phyloP scores from a whole-genome alignment of 2,888 invertebrate genomes.

The Eupithecia insigniata region DNA sequence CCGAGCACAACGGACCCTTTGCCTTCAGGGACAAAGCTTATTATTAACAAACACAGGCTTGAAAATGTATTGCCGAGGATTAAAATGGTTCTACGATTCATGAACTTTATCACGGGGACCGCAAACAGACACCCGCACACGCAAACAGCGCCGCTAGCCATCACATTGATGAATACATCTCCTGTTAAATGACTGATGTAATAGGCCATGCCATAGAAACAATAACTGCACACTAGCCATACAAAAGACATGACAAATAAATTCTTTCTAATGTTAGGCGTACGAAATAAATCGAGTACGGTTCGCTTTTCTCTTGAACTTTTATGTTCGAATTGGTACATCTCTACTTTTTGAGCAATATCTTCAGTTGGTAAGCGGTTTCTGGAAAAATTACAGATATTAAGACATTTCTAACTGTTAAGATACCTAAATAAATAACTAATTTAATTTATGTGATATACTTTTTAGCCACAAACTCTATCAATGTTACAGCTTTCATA shows the following conservation, averaged over 20 bases:
- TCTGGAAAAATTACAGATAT: conserved; percentile 52
- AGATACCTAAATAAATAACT: background rate
- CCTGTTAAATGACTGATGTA: conserved; percentile 90
- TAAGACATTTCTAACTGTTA: background rate
- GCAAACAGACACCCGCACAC: conserved; percentile 83
- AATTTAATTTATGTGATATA: conserved; percentile 49
- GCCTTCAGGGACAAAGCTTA: conserved; percentile 83
- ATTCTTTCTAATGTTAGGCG: conserved; percentile 87
- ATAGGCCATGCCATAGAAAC: conserved; percentile 90
- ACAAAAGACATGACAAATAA: conserved; percentile 88
- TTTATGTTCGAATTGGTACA: conserved; percentile 57
- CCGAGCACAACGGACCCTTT: conserved; percentile 84
- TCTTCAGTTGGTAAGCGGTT: conserved; percentile 72
- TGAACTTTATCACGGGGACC: conserved; percentile 85
- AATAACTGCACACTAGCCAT: conserved; percentile 91
- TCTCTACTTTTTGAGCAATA: conserved; percentile 68
- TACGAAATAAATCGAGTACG: conserved; percentile 86
- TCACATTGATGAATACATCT: conserved; percentile 91
- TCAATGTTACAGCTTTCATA: conserved; percentile 84
- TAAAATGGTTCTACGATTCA: conserved; percentile 86
- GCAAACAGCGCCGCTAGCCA: conserved; percentile 87
- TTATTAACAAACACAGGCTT: conserved; percentile 84
- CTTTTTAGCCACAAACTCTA: conserved; percentile 86
- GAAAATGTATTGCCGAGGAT: conserved; percentile 83
- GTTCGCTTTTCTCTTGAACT: conserved; percentile 57